Evolutionary conservation across 2,113 vertebrate species (phyloP).

Genomic region (Catharus fuscescens): DNA sequence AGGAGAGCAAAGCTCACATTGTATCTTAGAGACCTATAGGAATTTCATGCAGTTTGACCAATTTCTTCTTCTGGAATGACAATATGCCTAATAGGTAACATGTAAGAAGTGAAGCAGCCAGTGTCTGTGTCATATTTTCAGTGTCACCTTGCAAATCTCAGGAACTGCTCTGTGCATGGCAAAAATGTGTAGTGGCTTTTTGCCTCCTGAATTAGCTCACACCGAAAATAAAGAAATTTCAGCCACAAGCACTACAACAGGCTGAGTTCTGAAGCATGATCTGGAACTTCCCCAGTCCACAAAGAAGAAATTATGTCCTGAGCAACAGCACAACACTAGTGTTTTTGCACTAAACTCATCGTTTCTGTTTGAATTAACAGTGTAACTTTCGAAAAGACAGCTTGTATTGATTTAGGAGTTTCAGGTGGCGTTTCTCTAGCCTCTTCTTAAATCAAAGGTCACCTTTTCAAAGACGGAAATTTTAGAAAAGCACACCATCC

Average conservation of each 20-base stretch:
- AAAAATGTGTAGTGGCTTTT: neutral
- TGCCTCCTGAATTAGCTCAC: neutral
- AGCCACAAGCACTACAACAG: neutral
- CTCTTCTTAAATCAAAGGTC: neutral
- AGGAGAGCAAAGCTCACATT: neutral
- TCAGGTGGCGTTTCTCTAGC: neutral
- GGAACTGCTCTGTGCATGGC: neutral
- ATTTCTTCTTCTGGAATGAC: neutral
- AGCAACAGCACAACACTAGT: neutral
- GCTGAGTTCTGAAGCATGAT: neutral
- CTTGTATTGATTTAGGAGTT: neutral
- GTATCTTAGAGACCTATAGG: neutral
- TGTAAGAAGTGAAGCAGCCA: neutral
- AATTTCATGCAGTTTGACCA: neutral
- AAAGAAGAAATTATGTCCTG: neutral
- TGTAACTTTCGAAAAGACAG: neutral
- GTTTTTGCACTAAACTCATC: neutral
- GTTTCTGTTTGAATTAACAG: neutral
- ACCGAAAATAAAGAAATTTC: neutral
- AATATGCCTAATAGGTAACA: neutral
- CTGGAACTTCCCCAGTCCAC: neutral
- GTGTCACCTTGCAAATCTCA: neutral
- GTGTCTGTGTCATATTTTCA: neutral
- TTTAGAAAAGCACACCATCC: neutral
- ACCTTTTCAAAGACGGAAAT: neutral